These are phyloP conservation scores for Hirtodrosophila confusa DNA, from an alignment of 2,888 invertebrate genomes.

Conservation along the genomic window DNA sequence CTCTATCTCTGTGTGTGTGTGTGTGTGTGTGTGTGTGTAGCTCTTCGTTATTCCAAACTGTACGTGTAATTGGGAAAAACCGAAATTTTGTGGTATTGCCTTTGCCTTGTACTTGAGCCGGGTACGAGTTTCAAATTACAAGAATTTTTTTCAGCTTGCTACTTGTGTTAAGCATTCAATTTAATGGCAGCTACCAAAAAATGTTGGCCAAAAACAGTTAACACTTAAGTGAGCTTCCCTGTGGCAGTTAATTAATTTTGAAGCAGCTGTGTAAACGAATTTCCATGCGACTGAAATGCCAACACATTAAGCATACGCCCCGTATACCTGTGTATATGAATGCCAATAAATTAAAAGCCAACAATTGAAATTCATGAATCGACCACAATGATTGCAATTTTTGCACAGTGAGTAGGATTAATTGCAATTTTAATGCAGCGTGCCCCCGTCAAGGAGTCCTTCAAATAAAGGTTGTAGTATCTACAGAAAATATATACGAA, in stretches of 20 bases:
- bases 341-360: constrained; percentile 13
- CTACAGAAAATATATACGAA: too few species aligned
- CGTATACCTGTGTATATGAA: constrained; percentile 1
- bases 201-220: constrained; percentile 39
- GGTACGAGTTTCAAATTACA: constrained; percentile 11
- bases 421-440: too few species aligned
- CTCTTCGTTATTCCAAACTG: constrained; percentile 45
- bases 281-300: constrained; percentile 35
- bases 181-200: constrained; percentile 26
- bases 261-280: constrained; percentile 49
- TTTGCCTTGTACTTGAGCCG: constrained; percentile 47
- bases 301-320: constrained; percentile 45
- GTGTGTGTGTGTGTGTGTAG: constrained; percentile 9
- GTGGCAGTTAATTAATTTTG: constrained; percentile 67
- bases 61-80: constrained; percentile 40
- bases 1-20: constrained; percentile 1
- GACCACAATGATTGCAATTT: constrained; percentile 1
- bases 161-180: constrained; percentile 18
- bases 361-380: constrained; percentile 10
- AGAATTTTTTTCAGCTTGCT: constrained; percentile 11
- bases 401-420: too few species aligned
- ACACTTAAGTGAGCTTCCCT: constrained; percentile 26
- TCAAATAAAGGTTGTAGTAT: too few species aligned
- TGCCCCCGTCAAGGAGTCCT: too few species aligned
- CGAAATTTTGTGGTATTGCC: constrained; percentile 45